These are phyloP conservation scores for Cheilosia scutellata DNA, from an alignment of 2,888 invertebrate genomes.

Conservation along the genomic window DNA sequence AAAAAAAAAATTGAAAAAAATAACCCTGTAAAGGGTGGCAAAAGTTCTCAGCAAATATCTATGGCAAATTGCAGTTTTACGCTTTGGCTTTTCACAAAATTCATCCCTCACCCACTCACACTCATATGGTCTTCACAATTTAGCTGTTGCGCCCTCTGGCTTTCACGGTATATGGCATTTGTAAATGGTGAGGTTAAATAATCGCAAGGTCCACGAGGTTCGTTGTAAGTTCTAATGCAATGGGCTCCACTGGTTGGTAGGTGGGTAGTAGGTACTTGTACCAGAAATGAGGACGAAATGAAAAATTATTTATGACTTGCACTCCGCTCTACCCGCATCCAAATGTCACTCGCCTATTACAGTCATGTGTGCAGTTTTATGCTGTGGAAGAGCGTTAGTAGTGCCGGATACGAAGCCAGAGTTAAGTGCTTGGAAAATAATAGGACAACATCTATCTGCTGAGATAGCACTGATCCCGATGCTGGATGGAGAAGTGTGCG, in stretches of 20 bases:
- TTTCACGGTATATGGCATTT: slow-evolving; percentile 44
- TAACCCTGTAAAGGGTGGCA: slow-evolving; percentile 45
- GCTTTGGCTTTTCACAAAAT: slow-evolving; percentile 56
- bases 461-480: slow-evolving; percentile 51
- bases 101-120: slow-evolving; percentile 6
- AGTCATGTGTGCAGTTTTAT: slow-evolving; percentile 60
- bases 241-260: neutral
- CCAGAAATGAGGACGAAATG: slow-evolving; percentile 45
- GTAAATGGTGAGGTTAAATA: slow-evolving; percentile 52
- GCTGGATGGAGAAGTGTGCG: slow-evolving; percentile 1
- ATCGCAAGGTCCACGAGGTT: slow-evolving; percentile 40
- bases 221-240: slow-evolving; percentile 37
- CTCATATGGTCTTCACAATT: slow-evolving; percentile 10
- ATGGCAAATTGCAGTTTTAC: slow-evolving; percentile 71
- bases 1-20: slow-evolving; percentile 21
- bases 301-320: slow-evolving; percentile 69
- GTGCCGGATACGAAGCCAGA: slow-evolving; percentile 34
- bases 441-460: slow-evolving; percentile 61
- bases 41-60: slow-evolving; percentile 63
- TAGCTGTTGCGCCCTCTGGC: slow-evolving; percentile 33
- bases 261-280: neutral
- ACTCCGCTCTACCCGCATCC: slow-evolving; percentile 12
- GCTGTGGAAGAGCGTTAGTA: slow-evolving; percentile 34
- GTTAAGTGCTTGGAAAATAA: slow-evolving; percentile 54
- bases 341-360: slow-evolving; percentile 52